A percentile compares a stretch with the other conserved stretches of the same genome.
Conservation (phyloP, 2,113 vertebrate genomes). For the Ornithorhynchus anatinus region DNA sequence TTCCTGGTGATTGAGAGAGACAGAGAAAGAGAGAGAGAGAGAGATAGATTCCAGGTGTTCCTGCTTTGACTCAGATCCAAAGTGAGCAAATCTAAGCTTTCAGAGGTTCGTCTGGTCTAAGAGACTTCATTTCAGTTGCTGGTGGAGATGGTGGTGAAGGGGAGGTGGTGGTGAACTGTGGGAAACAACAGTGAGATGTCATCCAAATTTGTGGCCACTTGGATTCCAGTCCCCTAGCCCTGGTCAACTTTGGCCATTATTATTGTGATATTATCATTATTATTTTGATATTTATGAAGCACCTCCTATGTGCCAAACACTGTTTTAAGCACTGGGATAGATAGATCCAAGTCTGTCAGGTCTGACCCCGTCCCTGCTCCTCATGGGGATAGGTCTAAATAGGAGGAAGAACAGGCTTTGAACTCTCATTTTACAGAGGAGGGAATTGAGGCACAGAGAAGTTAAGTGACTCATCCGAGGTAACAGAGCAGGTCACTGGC, state of each 20-base stretch:
- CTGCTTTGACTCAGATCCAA: too few relatives aligned
- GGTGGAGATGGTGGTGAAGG: background rate
- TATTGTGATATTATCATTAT: too few relatives aligned
- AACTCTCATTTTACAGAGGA: too few relatives aligned
- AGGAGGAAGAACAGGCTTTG: too few relatives aligned
- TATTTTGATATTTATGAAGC: background rate
- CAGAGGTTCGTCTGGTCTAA: too few relatives aligned
- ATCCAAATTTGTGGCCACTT: background rate
- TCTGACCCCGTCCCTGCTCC: too few relatives aligned
- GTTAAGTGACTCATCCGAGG: background rate
- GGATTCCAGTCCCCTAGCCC: background rate
- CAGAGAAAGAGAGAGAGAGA: background rate
- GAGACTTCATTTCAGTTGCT: too few relatives aligned
- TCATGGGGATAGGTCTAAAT: too few relatives aligned
- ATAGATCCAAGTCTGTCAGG: background rate
- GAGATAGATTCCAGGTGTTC: background rate
- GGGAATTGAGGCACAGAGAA: too few relatives aligned
- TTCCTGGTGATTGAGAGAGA: slow-evolving; percentile 21
- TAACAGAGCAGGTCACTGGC: background rate
- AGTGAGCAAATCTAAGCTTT: too few relatives aligned
- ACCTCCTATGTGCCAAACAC: background rate
- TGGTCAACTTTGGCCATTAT: background rate
- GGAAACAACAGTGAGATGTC: background rate
- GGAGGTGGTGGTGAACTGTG: background rate
- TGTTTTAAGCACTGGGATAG: background rate